These are phyloP conservation scores for Bombylius major DNA, from an alignment of 2,888 invertebrate species.

Conservation along the genomic window DNA sequence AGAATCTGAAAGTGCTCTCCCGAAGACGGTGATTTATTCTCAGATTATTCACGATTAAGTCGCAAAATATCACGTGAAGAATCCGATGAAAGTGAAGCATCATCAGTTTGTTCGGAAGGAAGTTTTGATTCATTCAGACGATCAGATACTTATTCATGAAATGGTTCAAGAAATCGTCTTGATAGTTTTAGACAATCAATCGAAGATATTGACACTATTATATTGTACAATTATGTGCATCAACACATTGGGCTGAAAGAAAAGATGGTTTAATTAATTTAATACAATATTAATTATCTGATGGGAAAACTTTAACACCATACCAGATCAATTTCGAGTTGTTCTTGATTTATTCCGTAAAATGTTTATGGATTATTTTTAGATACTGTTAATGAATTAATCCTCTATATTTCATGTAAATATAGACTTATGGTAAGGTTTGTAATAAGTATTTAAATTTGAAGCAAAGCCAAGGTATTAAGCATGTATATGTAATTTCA, in stretches of 20 bases:
- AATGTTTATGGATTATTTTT: conserved; percentile 96
- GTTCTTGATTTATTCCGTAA: conserved; percentile 89
- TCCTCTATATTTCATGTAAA: conserved; percentile 38
- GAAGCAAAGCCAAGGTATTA: too few relatives aligned
- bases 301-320: conserved; percentile 45
- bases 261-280: conserved; percentile 84
- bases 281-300: conserved; percentile 52
- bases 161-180: conserved; percentile 64
- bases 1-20: conserved; percentile 70
- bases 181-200: conserved; percentile 49
- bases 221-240: conserved; percentile 75
- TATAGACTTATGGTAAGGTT: too few relatives aligned
- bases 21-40: conserved; percentile 34
- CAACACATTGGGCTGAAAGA: conserved; percentile 86
- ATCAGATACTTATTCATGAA: conserved; percentile 74
- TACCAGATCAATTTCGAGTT: conserved; percentile 43
- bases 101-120: conserved; percentile 87
- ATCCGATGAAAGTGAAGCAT: conserved; percentile 84
- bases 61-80: conserved; percentile 54
- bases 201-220: conserved; percentile 74
- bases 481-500: too few relatives aligned
- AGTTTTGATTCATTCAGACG: conserved; percentile 72
- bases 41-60: conserved; percentile 32
- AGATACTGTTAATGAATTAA: conserved; percentile 84
- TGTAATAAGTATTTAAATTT: too few relatives aligned